Conservation (phyloP, 1,140 invertebrate species). For the Hestina assimilis region DNA sequence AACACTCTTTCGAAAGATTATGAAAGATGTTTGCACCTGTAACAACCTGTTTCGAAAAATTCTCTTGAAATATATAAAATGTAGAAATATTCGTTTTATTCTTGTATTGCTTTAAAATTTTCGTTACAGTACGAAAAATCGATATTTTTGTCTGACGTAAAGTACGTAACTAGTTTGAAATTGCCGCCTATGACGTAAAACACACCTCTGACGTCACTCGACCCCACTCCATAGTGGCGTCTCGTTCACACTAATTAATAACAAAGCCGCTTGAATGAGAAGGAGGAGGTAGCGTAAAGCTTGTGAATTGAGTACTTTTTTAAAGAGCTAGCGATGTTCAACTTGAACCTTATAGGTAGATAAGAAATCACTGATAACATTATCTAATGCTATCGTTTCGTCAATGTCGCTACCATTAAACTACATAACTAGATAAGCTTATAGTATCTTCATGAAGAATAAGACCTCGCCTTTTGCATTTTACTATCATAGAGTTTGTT, state of each 20-base stretch:
- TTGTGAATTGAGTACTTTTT: constrained; percentile 71
- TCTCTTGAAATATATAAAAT: not conserved
- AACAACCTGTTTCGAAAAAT: not conserved
- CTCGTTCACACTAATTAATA: constrained; percentile 45
- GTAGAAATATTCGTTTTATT: not conserved
- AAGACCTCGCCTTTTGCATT: constrained; percentile 1
- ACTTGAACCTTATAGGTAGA: constrained; percentile 49
- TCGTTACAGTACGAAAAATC: constrained; percentile 43
- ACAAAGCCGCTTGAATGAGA: constrained; percentile 53
- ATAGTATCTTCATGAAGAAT: not conserved
- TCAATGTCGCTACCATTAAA: constrained; percentile 5
- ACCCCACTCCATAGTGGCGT: constrained; percentile 30
- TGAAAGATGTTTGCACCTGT: no score
- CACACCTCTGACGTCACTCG: constrained; percentile 59
- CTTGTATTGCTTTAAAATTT: constrained; percentile 17
- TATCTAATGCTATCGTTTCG: constrained; percentile 25
- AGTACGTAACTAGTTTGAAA: constrained; percentile 66
- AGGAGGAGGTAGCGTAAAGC: constrained; percentile 48
- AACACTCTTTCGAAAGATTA: no score
- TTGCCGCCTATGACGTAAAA: constrained; percentile 77
- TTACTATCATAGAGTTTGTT: constrained; percentile 12
- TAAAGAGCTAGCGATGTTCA: constrained; percentile 52
- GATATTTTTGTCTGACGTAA: constrained; percentile 63
- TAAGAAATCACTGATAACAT: constrained; percentile 59
- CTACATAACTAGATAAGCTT: constrained; percentile 8